These are phyloP conservation scores for Cephus pulcher DNA, from an alignment of 2,888 invertebrate species.

Conservation along the genomic window DNA sequence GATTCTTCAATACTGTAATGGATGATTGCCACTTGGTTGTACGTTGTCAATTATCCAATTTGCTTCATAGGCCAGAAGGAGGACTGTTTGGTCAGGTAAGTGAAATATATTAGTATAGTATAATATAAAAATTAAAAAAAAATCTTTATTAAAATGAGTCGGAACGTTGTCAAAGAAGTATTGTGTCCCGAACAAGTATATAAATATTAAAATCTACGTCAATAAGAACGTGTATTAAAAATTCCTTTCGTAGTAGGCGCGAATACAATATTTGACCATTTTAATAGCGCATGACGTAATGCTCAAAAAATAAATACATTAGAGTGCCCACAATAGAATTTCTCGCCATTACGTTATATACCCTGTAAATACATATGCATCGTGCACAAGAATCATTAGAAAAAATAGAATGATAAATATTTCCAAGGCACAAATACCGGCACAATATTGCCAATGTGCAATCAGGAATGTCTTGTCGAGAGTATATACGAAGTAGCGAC, in stretches of 20 bases:
- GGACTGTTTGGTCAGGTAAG: slow-evolving; percentile 92
- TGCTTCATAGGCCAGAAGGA: slow-evolving; percentile 83
- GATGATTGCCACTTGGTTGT: slow-evolving; percentile 96
- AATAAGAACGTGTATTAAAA: slow-evolving; percentile 23
- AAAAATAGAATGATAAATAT: not conserved
- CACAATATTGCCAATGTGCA: not conserved
- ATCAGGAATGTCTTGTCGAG: not conserved
- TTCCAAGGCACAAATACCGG: not conserved
- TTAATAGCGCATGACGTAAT: not conserved
- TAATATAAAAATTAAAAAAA: slow-evolving; percentile 36
- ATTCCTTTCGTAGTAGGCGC: not conserved
- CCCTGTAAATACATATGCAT: not conserved
- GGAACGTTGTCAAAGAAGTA: not conserved
- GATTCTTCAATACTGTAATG: slow-evolving; percentile 96
- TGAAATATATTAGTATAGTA: slow-evolving; percentile 37
- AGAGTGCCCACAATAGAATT: too few species aligned
- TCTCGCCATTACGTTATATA: not conserved
- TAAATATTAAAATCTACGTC: slow-evolving; percentile 40
- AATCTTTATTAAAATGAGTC: slow-evolving; percentile 30
- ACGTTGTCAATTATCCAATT: slow-evolving; percentile 83
- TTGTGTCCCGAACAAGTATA: slow-evolving; percentile 11
- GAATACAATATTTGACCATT: not conserved
- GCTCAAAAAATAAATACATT: not conserved
- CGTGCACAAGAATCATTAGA: not conserved
- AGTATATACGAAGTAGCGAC: not conserved